Conservation (phyloP, 2,888 invertebrate genomes). For the Mystacides longicornis region DNA sequence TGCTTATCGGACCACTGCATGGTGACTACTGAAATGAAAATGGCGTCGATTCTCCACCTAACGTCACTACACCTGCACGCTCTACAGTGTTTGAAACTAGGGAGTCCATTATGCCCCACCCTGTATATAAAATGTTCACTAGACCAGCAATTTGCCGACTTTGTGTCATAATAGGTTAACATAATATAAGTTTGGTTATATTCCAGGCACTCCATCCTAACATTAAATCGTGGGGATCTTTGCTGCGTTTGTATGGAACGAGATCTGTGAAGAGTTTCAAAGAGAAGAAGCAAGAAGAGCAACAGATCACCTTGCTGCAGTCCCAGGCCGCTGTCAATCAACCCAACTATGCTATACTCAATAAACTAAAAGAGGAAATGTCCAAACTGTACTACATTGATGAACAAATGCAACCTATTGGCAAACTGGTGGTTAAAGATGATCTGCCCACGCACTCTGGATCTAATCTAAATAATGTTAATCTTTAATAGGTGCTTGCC, state of each 20-base stretch:
- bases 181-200: not conserved
- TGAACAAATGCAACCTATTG: conserved; percentile 53
- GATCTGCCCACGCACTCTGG: conserved; percentile 64
- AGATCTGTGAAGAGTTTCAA: conserved; percentile 85
- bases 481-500: no score
- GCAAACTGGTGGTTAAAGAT: conserved; percentile 43
- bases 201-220: conserved; percentile 84
- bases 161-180: no score
- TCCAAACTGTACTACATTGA: conserved; percentile 60
- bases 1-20: no score
- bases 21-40: no score
- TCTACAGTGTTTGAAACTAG: no score
- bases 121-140: no score
- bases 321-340: conserved; percentile 83
- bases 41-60: no score
- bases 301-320: conserved; percentile 85
- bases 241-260: conserved; percentile 87
- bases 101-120: no score
- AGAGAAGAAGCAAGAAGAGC: conserved; percentile 87
- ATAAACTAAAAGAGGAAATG: conserved; percentile 80
- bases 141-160: no score
- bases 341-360: conserved; percentile 85
- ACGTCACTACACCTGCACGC: no score
- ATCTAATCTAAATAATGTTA: conserved; percentile 72
- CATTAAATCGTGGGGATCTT: conserved; percentile 89